A percentile compares a stretch with the other conserved stretches of the same genome.
phyloP scores from a whole-genome alignment of 2,797 vertebrate genomes.

The Ispidina lecontei region DNA sequence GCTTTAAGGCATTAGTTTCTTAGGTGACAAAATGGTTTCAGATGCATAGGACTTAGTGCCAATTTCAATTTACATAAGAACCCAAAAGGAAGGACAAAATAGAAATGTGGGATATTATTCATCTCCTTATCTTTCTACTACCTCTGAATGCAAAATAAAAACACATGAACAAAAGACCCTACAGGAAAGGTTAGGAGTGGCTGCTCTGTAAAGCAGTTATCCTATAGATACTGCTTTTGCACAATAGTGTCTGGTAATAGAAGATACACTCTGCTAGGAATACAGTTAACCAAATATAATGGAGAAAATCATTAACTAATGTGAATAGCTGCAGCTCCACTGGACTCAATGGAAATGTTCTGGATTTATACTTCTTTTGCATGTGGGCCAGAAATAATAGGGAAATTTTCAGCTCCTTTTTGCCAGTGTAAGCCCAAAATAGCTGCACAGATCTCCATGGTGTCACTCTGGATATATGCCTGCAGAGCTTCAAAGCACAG shows the following conservation, averaged over 20 bases:
- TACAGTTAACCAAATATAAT: neutral
- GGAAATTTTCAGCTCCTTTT: neutral
- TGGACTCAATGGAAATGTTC: neutral
- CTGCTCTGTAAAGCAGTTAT: constrained; percentile 30
- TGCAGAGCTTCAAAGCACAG: neutral
- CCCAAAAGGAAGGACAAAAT: constrained; percentile 21
- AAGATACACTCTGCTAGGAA: neutral
- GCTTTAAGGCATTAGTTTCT: constrained; percentile 42
- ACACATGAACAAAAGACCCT: constrained; percentile 37
- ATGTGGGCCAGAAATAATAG: neutral
- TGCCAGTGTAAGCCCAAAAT: neutral
- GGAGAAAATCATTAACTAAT: neutral
- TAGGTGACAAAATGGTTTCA: constrained; percentile 53
- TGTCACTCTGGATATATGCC: neutral
- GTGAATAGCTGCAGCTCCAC: neutral
- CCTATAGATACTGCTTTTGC: neutral
- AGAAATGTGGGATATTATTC: constrained; percentile 38
- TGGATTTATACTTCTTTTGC: neutral
- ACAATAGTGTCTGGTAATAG: neutral
- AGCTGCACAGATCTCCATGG: neutral
- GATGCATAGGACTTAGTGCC: constrained; percentile 20
- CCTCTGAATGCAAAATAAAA: constrained; percentile 55
- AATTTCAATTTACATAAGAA: constrained; percentile 63
- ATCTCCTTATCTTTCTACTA: constrained; percentile 52
- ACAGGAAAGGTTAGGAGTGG: constrained; percentile 8